Base-by-base conservation (phyloP, 2,888 invertebrate genomes). In the Morpho helenor region DNA sequence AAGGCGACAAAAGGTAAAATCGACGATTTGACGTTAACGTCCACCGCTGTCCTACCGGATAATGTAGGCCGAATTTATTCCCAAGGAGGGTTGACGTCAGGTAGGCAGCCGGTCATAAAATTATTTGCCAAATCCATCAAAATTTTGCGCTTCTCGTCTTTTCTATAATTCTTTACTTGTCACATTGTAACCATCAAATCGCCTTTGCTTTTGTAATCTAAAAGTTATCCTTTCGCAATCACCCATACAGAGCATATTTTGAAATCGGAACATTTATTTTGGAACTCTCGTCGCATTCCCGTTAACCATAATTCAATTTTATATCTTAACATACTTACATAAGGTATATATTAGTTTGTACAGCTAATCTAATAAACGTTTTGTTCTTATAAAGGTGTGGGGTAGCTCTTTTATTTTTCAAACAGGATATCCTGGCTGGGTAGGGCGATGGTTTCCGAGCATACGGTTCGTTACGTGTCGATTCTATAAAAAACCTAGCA, bases 351-450 rank as follows among this genome's bases (percentile, higher is more conserved):
- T 61, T 64, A 22, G 5, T 42, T 44, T 49, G 7, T 8, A 6
- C 22, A 7, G 22, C 40, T 41, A 56, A 52, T 50, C 52, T 56
- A 41, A 56, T 62, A 55, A 55, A 46, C 46, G 50, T 59, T 63
- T 59, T 55, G 63, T 61, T 65, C 63, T 61, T 61, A 61, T 54
- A 74, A 77, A 80, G 81, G 84, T 83, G 84, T 77, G 77, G 82
- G 84, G 83, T 80, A 75, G 80, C 72, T 80, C 82, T 84, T 87
- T 87, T 85, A 82, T 86, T 86, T 81, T 84, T 82, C 74, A 82
- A 83, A 87, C 87, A 87, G 87, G 87, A 87, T 86, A 86, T 87
- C 87, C 87, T 86, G 84, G 71, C 87, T 86, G 84, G 71, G 75
- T 68, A 75, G 79, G 74, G 80, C 71, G 75, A 70, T 73, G 73